Evolutionary conservation across 2,888 invertebrate species (phyloP).

Genomic region (Matsumyia berberina): DNA sequence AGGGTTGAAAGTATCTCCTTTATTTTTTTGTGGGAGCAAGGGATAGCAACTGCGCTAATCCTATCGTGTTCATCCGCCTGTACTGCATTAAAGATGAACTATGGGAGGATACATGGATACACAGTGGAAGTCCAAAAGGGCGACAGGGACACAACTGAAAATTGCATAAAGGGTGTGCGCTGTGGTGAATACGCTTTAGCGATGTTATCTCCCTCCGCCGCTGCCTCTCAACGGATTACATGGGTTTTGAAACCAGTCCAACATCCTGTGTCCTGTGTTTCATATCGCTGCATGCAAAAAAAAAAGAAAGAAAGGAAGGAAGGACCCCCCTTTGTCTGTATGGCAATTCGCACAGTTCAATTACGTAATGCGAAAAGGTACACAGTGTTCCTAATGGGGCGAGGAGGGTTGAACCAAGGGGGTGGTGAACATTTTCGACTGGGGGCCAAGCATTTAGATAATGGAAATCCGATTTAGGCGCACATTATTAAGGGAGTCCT

Average conservation of each 20-base stretch:
- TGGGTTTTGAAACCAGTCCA: slow-evolving; percentile 49
- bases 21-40: slow-evolving; percentile 29
- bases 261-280: slow-evolving; percentile 28
- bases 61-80: slow-evolving; percentile 71
- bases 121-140: slow-evolving; percentile 47
- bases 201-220: slow-evolving; percentile 22
- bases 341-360: slow-evolving; percentile 69
- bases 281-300: neutral
- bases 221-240: slow-evolving; percentile 58
- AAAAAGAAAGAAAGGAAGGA: too few relatives aligned
- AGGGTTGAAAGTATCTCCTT: neutral
- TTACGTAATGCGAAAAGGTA: slow-evolving; percentile 67
- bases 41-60: slow-evolving; percentile 64
- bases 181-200: slow-evolving; percentile 59
- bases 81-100: slow-evolving; percentile 72
- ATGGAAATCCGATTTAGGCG: slow-evolving; percentile 69
- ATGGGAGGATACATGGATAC: slow-evolving; percentile 34
- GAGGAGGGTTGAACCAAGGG: neutral
- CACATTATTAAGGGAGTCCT: slow-evolving; percentile 57
- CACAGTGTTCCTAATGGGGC: slow-evolving; percentile 15
- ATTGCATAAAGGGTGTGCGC: slow-evolving; percentile 50
- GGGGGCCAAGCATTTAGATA: slow-evolving; percentile 57
- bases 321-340: slow-evolving; percentile 18
- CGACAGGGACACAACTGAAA: slow-evolving; percentile 44
- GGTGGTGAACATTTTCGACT: too few relatives aligned